Base-by-base conservation (phyloP, 2,888 invertebrate species). In the Zele albiditarsus region DNA sequence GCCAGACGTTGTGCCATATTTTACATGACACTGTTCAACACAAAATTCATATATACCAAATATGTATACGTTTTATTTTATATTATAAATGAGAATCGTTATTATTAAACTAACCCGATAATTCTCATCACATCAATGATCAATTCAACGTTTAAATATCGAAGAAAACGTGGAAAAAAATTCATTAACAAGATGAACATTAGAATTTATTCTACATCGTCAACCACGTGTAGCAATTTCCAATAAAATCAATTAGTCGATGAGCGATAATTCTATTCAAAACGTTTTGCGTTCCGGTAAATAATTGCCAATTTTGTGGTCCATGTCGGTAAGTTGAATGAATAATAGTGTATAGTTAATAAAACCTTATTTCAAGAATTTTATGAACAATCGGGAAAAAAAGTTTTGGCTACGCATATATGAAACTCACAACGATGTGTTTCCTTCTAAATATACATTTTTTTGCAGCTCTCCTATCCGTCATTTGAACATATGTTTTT, bases 1-100 rank as follows among this genome's bases (percentile, higher is more conserved):
- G 86, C 86, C 85, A 80, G 82, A 82, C 82, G 79, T 79, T 68
- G 57, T 42, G 53, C 46, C 53, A 23, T 53, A 53, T 58, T 74
- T 65, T 49, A 60, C 58, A 27, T 60, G 8, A 33, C 16, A 57
- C 33, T 42, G 62, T 49, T 66, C 27, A 67, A 28, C 33, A 42
- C 5, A 23, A 12, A 31, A 28, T 42, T 31, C 31, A 14, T n/a
- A 58, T n/a, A n/a, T n/a, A n/a, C n/a, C n/a, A n/a, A n/a, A n/a
- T n/a, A n/a, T n/a, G n/a, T n/a, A n/a, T n/a, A n/a, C n/a, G n/a
- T 4, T 28, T 31, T 31, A 14, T 57, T 53, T 27, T 27, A 60
- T 20, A 14, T 14, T 16, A 27, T 14, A n/a, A 65, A 42, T 72
- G 66, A 66, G 42, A 66, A 72, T 67, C 60, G 20, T 60, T 72